Evolutionary conservation across 2,888 invertebrate genomes (phyloP).

Genomic region (Melieria omissa): DNA sequence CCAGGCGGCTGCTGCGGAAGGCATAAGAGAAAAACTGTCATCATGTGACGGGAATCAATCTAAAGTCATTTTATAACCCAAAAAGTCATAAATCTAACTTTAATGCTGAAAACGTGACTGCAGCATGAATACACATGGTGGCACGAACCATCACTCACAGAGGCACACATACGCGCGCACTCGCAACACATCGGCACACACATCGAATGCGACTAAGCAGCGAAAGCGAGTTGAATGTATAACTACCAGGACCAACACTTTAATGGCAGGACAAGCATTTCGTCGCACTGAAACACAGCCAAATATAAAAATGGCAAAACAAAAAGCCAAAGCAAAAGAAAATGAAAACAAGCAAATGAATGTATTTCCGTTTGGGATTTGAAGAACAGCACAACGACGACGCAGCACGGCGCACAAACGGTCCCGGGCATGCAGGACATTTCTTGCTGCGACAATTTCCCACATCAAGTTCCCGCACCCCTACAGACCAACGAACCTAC

Average conservation of each 20-base stretch:
- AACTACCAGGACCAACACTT: too few relatives aligned
- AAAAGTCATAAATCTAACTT: constrained; percentile 65
- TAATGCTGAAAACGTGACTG: constrained; percentile 63
- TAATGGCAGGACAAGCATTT: not conserved
- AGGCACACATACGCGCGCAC: too few relatives aligned
- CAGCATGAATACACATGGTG: constrained; percentile 48
- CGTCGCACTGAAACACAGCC: not conserved
- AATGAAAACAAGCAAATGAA: constrained; percentile 61
- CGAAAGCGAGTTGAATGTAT: too few relatives aligned
- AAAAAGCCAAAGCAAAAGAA: constrained; percentile 46
- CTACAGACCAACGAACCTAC: too few relatives aligned
- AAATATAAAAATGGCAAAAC: not conserved
- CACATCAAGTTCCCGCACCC: too few relatives aligned
- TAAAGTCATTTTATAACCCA: constrained; percentile 64
- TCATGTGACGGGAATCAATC: constrained; percentile 64
- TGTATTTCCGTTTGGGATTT: constrained; percentile 60
- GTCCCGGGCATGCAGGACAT: too few relatives aligned
- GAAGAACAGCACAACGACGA: not conserved
- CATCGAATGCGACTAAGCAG: too few relatives aligned
- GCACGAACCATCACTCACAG: constrained; percentile 17
- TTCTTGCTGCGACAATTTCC: too few relatives aligned
- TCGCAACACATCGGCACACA: too few relatives aligned
- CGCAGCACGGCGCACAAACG: too few relatives aligned
- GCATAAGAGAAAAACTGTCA: constrained; percentile 54
- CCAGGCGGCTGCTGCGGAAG: not conserved